Conservation (phyloP, 2,888 invertebrate genomes). For the Bembecia ichneumoniformis region DNA sequence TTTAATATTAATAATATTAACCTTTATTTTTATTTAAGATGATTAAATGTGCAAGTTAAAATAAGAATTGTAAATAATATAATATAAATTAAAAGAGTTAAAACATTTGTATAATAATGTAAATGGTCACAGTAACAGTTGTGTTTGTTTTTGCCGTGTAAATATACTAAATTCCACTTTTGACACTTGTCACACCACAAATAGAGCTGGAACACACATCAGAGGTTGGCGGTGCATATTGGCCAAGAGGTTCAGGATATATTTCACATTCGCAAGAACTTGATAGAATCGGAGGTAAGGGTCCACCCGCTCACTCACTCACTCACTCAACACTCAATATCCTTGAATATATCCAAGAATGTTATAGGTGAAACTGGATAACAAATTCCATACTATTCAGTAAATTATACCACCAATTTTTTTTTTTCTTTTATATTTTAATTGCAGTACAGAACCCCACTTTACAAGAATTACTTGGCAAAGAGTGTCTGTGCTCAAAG, state of each 20-base stretch:
- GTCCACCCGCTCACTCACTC: constrained; percentile 12
- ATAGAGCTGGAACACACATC: constrained; percentile 71
- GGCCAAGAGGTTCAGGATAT: constrained; percentile 77
- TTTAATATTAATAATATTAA: neutral
- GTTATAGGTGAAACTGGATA: no score
- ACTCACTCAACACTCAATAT: no score
- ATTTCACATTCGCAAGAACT: constrained; percentile 75
- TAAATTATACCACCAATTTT: no score
- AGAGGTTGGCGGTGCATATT: constrained; percentile 73
- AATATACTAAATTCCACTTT: constrained; percentile 61
- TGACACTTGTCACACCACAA: constrained; percentile 58
- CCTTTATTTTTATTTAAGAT: neutral
- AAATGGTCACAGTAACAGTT: constrained; percentile 20
- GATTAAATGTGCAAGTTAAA: neutral
- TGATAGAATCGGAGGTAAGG: constrained; percentile 67
- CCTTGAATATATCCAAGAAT: no score
- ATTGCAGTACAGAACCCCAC: no score
- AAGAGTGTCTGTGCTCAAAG: no score
- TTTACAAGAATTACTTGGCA: no score
- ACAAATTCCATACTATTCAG: no score
- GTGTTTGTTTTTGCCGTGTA: constrained; percentile 67
- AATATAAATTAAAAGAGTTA: neutral
- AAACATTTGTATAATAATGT: neutral
- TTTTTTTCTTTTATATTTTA: no score
- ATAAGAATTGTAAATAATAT: neutral